Conservation (phyloP, 2,797 vertebrate genomes). For the Sebastes iracundus region DNA sequence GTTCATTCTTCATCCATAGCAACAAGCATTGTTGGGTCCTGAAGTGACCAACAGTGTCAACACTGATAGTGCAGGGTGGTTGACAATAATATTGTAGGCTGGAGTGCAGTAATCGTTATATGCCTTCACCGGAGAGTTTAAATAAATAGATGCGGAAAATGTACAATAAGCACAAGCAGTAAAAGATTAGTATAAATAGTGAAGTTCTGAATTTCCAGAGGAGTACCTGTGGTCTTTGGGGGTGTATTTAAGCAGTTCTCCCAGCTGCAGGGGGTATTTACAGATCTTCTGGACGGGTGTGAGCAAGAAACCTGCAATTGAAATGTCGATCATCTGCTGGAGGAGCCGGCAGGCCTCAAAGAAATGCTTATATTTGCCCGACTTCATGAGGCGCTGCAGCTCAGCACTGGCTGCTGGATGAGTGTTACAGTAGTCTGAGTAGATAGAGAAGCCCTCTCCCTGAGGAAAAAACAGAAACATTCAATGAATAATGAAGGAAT, state of each 20-base stretch:
- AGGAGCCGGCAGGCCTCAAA: slow-evolving; percentile 97
- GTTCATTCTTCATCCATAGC: neutral
- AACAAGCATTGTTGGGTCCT: neutral
- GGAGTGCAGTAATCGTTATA: neutral
- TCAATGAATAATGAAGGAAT: neutral
- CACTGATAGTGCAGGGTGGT: neutral
- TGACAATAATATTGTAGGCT: neutral
- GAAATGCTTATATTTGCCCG: slow-evolving; percentile 94
- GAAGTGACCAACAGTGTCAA: neutral
- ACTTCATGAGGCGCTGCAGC: slow-evolving; percentile 93
- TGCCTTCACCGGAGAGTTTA: neutral
- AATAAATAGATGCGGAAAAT: neutral
- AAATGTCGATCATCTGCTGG: slow-evolving; percentile 99
- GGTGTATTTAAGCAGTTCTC: slow-evolving; percentile 97
- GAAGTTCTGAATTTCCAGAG: neutral
- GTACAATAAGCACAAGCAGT: neutral
- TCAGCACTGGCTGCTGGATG: slow-evolving; percentile 92
- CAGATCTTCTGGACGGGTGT: slow-evolving; percentile 99
- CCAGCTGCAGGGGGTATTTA: slow-evolving; percentile 97
- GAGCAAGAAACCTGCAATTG: slow-evolving; percentile 95
- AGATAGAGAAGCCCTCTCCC: slow-evolving; percentile 96
- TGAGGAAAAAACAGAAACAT: slow-evolving; percentile 47
- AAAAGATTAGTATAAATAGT: neutral
- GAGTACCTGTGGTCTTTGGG: slow-evolving; percentile 92
- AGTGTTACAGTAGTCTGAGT: slow-evolving; percentile 98